phyloP scores from a whole-genome alignment of 2,888 invertebrate species.

The Cylindroiulus punctatus region DNA sequence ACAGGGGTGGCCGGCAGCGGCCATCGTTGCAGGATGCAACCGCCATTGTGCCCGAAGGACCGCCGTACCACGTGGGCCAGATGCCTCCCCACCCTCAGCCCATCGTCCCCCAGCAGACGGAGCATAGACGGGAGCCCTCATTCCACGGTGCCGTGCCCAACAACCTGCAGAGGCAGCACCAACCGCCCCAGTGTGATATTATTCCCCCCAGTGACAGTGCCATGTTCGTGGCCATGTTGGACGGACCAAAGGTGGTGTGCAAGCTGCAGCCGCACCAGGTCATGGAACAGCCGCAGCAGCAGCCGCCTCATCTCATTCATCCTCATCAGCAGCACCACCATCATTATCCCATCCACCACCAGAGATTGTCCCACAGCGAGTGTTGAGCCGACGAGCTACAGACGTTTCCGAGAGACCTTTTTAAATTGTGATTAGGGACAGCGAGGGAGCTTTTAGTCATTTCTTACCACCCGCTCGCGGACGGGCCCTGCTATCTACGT shows the following conservation, averaged over 20 bases:
- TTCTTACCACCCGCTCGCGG: not conserved
- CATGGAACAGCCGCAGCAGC: conserved; percentile 51
- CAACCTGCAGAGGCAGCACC: conserved; percentile 52
- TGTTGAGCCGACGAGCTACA: conserved; percentile 28
- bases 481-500: conserved; percentile 19
- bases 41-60: conserved; percentile 48
- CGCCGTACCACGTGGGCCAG: conserved; percentile 54
- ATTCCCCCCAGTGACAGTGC: conserved; percentile 60
- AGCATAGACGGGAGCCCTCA: conserved; percentile 62
- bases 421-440: conserved; percentile 36
- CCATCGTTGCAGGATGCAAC: conserved; percentile 37
- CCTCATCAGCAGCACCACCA: conserved; percentile 54
- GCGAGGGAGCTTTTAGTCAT: conserved; percentile 47
- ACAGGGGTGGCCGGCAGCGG: conserved; percentile 31
- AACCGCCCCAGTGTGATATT: conserved; percentile 54
- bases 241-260: conserved; percentile 87
- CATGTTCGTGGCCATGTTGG: conserved; percentile 77
- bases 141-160: conserved; percentile 62
- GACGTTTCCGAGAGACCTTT: conserved; percentile 28
- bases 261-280: conserved; percentile 75
- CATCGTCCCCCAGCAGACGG: conserved; percentile 65
- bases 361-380: conserved; percentile 56
- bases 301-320: conserved; percentile 54
- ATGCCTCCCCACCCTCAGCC: conserved; percentile 63
- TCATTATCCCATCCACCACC: conserved; percentile 10